Evolutionary conservation across 2,797 vertebrate species (phyloP), one percentile per base, ranked within the genome.

Genomic region (Odontamblyopus lacepedii): DNA sequence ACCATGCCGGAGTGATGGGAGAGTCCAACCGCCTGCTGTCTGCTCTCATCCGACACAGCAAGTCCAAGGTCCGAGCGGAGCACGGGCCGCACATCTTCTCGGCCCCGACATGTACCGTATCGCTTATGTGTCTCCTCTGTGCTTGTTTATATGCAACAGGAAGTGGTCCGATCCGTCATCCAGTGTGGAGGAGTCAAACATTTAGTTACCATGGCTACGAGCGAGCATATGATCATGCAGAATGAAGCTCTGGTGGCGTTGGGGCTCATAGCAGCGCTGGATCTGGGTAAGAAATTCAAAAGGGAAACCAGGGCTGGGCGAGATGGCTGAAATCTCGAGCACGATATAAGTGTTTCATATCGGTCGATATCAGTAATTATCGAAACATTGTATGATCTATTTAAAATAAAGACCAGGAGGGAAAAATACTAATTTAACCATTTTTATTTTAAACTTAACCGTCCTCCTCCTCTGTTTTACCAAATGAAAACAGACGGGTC

Each of bases 211-310:
- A 98, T 99, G 98, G 97, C 97, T 74, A 99, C 97, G 57, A 99
- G 97, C 8, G 98, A 99, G 90, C 97, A 99, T 26, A 96, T 99
- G 94, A 98, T 98, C 83, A 99, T 99, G 97, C 98, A 99, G 93
- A 99, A 99, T 0, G 97, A 99, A 91, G 97, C 97, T 2, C 96
- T 99, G 23, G 96, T 99, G 86, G 98, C 98, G 55, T 80, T 99
- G 93, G 97, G 97, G 55, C 93, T 98, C 82, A 97, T 98, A 85
- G 97, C 96, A 0, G 96, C 95, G 18, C 94, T 99, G 88, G 97
- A 99, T 89, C 89, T 99, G 89, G 95, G 97, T 98, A 90, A 96
- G 91, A 56, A 19, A 56, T 13, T 18, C 7, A 30, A 30, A 15
- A 13, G 11, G 7, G n/a, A 12, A 67, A 6, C 1, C 6, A 23